Evolutionary conservation across 2,113 vertebrate genomes (phyloP), one percentile per base, ranked within the genome.

Genomic region (Urocynchramus pylzowi): DNA sequence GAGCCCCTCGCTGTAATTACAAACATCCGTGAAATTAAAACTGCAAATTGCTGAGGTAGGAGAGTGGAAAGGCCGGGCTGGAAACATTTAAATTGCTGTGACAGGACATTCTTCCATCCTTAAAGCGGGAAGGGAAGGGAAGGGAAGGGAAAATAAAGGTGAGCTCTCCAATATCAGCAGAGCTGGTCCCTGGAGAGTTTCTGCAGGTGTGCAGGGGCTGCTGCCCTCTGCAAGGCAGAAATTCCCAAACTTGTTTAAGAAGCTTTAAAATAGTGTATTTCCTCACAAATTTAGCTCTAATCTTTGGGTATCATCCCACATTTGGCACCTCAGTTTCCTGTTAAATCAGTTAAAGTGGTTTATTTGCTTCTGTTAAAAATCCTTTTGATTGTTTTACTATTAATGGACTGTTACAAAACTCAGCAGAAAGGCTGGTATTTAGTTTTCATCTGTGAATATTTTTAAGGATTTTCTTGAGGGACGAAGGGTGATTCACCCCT

Each of bases 101-200:
- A 45, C 19, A 3, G 7, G 75, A 69, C 19, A 4, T 64, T 79
- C 53, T 45, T 44, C 74, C 53, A 16, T 11, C 75, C 68, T 79
- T 53, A 37, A n/a, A n/a, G n/a, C n/a, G n/a, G n/a, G n/a, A n/a
- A n/a, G n/a, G n/a, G n/a, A n/a, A n/a, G n/a, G n/a, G n/a, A n/a
- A n/a, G n/a, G n/a, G n/a, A n/a, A n/a, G n/a, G 60, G 87, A 6
- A 35, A 60, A 10, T 0, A 3, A 31, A 45, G 70, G 60, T 6
- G 67, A 74, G 79, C 17, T 17, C 52, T 26, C 20, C 1, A 13
- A 0, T 0, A 0, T 1, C 8, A 1, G 1, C 39, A 7, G 22
- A 5, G n/a, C 53, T 20, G 33, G 3, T 3, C 13, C 16, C 52
- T 4, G 56, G 0, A 2, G 33, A 22, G 18, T 11, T 14, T 15